Evolutionary conservation across 2,113 vertebrate species (phyloP).

Genomic region (Sylvietta virens): DNA sequence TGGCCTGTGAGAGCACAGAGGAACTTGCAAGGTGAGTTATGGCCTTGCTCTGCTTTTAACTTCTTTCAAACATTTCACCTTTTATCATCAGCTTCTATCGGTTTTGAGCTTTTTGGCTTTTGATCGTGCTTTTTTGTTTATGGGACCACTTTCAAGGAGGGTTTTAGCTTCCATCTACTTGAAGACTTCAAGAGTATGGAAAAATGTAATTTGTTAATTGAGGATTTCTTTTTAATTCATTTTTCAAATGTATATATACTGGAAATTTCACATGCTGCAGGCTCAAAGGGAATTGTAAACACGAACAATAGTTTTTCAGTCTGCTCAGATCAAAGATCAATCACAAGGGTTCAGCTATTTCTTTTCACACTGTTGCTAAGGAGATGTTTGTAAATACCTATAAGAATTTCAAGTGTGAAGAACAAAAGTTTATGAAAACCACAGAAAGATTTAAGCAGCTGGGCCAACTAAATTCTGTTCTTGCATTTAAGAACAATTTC

Average conservation of each 20-base stretch:
- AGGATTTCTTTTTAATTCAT: neutral
- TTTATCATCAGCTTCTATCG: neutral
- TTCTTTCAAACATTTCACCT: neutral
- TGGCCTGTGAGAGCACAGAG: conserved; percentile 85
- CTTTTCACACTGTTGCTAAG: neutral
- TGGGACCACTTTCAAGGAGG: neutral
- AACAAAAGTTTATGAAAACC: neutral
- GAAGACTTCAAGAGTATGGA: neutral
- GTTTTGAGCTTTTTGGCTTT: neutral
- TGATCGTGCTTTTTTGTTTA: neutral
- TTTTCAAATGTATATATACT: neutral
- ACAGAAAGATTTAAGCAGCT: neutral
- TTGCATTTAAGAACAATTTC: neutral
- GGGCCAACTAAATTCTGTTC: neutral
- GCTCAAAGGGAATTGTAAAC: neutral
- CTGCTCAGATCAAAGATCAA: neutral
- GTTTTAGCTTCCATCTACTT: neutral
- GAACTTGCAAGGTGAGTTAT: conserved; percentile 84
- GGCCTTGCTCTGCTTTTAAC: neutral
- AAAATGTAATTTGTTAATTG: neutral
- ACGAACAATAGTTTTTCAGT: neutral
- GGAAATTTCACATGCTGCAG: neutral
- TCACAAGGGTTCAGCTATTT: neutral
- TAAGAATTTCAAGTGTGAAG: neutral
- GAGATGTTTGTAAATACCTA: neutral